Base-by-base conservation (phyloP, 1,140 invertebrate species). In the Reticulitermes speratus region DNA sequence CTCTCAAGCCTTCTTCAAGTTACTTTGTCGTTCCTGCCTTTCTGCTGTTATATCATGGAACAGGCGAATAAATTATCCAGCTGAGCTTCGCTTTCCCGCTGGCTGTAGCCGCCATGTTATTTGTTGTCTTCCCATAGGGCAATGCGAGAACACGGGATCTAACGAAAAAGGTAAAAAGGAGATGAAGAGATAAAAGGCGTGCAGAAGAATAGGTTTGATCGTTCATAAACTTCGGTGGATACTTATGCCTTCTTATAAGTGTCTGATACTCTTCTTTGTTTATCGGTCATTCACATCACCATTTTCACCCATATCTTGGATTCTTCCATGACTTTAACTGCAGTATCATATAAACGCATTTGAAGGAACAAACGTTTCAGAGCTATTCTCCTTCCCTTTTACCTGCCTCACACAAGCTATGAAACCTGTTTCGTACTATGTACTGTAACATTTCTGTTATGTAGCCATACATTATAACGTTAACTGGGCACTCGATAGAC, bases 21-120 rank as follows among this genome's bases (percentile, higher is more conserved):
- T 75, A 75, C 30, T 75, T 75, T 75, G n/a, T 75, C 65, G n/a
- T 75, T 3, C 65, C n/a, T 19, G 65, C 25, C 65, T 75, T 30
- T 75, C 65, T 75, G 65, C 65, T 30, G 65, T 25, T 75, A n/a
- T 75, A 75, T 75, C 65, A 30, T 2, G 65, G n/a, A 30, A 75
- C 65, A 75, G n/a, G 65, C 25, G 65, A 75, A 75, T 75, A 75
- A 75, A 75, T 75, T 75, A 75, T 75, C 65, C 65, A 75, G 65
- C n/a, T n/a, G n/a, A 30, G 65, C 65, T 30, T 75, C 8, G 65
- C n/a, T 75, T 75, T 25, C 65, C 65, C n/a, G n/a, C 65, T 75
- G 65, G n/a, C 65, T 75, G 25, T 25, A 30, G 7, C 65, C n/a
- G 25, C 25, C 65, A 30, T 75, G 65, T 75, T 75, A 75, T 75